Evolutionary conservation across 2,888 invertebrate species (phyloP).

Genomic region (Kuschelorhynchus macadamiae): DNA sequence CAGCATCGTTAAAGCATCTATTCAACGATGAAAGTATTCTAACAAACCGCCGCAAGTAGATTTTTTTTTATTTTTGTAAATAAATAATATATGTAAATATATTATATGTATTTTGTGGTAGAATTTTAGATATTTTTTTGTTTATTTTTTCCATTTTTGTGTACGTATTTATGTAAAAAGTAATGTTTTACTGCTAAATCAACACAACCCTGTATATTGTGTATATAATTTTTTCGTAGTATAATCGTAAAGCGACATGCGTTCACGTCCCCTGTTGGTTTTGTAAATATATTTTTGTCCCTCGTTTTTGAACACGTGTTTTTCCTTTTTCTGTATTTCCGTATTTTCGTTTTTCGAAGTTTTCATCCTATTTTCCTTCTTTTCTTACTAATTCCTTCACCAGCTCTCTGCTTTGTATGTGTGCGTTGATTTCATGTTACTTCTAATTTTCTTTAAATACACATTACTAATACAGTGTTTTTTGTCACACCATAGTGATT

Average conservation of each 20-base stretch:
- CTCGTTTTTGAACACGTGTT: constrained; percentile 12
- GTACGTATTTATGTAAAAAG: background rate
- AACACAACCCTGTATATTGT: constrained; percentile 61
- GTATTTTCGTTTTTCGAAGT: constrained; percentile 34
- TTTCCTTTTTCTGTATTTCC: constrained; percentile 11
- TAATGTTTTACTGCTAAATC: background rate
- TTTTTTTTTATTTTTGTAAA: constrained; percentile 11
- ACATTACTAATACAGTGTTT: constrained; percentile 21
- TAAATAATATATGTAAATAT: constrained; percentile 6
- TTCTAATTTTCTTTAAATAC: background rate
- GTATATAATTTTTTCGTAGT: constrained; percentile 62
- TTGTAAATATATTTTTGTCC: constrained; percentile 45
- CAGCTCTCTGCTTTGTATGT: constrained; percentile 32
- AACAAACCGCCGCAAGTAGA: constrained; percentile 14
- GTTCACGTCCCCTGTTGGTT: constrained; percentile 53
- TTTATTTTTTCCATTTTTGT: constrained; percentile 46
- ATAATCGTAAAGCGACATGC: constrained; percentile 39
- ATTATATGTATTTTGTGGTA: constrained; percentile 22
- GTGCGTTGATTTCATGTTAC: constrained; percentile 17
- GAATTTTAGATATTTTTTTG: constrained; percentile 58
- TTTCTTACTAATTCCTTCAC: constrained; percentile 44
- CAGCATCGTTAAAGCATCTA: constrained; percentile 29
- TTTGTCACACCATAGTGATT: constrained; percentile 18
- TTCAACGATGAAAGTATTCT: constrained; percentile 16
- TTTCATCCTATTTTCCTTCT: constrained; percentile 28